Conservation (phyloP, 35 echinoderm and acorn worm genomes). For the Stichopus chloronotus region DNA sequence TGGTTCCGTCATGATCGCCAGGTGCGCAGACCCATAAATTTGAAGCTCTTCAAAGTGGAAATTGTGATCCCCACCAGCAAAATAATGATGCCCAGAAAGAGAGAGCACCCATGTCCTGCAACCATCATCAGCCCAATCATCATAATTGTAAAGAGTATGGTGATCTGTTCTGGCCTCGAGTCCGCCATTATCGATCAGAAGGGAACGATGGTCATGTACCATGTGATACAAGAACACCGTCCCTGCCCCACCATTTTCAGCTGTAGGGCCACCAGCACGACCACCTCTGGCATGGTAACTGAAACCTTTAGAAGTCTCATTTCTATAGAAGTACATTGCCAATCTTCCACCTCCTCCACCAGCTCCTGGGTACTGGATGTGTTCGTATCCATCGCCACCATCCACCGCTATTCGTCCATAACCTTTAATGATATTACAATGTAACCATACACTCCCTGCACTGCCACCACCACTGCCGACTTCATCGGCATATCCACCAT, state of each 20-base stretch:
- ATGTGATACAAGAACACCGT: slow-evolving; percentile 90
- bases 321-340: slow-evolving; percentile 84
- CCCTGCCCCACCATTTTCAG: slow-evolving; percentile 87
- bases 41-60: slow-evolving; percentile 95
- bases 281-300: slow-evolving; percentile 85
- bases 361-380: slow-evolving; percentile 47
- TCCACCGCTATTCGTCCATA: slow-evolving; percentile 77
- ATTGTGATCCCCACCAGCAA: slow-evolving; percentile 77
- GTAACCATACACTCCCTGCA: slow-evolving; percentile 87
- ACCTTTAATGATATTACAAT: slow-evolving; percentile 80
- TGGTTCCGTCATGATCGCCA: slow-evolving; percentile 82
- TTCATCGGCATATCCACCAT: slow-evolving; percentile 77
- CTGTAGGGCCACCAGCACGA: slow-evolving; percentile 35
- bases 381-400: slow-evolving; percentile 70
- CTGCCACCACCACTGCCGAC: slow-evolving; percentile 84
- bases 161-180: slow-evolving; percentile 53
- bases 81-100: slow-evolving; percentile 80
- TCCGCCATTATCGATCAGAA: slow-evolving; percentile 90
- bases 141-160: slow-evolving; percentile 65
- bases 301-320: slow-evolving; percentile 81
- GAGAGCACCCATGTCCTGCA: slow-evolving; percentile 90
- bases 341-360: slow-evolving; percentile 87
- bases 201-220: slow-evolving; percentile 74
- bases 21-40: slow-evolving; percentile 81
- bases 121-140: slow-evolving; percentile 72